These are phyloP conservation scores for Mobula hypostoma DNA, from an alignment of 2,113 vertebrate species.

Conservation along the genomic window DNA sequence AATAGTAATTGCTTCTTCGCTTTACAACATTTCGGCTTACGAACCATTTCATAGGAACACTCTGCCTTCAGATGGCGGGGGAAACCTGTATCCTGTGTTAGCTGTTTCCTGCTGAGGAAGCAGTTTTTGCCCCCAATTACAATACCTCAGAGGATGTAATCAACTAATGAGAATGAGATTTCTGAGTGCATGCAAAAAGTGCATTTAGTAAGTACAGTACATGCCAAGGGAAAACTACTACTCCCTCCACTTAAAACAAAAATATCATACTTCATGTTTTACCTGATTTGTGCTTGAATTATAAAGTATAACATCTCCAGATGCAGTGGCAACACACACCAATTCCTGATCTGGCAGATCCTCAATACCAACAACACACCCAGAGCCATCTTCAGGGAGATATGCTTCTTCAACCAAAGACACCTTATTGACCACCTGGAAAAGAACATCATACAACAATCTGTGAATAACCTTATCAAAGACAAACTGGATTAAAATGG, in stretches of 20 bases:
- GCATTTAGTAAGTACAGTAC: not conserved
- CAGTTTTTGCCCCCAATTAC: not conserved
- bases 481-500: not conserved
- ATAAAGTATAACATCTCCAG: constrained; percentile 80
- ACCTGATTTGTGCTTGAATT: constrained; percentile 73
- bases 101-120: not conserved
- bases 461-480: not conserved
- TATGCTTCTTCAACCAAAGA: constrained; percentile 65
- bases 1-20: no score
- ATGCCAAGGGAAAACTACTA: not conserved
- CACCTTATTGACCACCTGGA: constrained; percentile 68
- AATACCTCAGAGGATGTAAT: not conserved
- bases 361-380: constrained; percentile 70
- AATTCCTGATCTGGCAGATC: constrained; percentile 79
- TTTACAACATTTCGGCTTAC: no score
- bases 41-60: no score
- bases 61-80: no score
- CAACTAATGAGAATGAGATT: not conserved
- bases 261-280: not conserved
- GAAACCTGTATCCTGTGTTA: not conserved
- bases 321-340: constrained; percentile 76
- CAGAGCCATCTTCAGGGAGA: constrained; percentile 74
- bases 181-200: not conserved
- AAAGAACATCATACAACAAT: not conserved
- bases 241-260: not conserved